Evolutionary conservation across 2,888 invertebrate genomes (phyloP).

Genomic region (Limnephilus rhombicus): DNA sequence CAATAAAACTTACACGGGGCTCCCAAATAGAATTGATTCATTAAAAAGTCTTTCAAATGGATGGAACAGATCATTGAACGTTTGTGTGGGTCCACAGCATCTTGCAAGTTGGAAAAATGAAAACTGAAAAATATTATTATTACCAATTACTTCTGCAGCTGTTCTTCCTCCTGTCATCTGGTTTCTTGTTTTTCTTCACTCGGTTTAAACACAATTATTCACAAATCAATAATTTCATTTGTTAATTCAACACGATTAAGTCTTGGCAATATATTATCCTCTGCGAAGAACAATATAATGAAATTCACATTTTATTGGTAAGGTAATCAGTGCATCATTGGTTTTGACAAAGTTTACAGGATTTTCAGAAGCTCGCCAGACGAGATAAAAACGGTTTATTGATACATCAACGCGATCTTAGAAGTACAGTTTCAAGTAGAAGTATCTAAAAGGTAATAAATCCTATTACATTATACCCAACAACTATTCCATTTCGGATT

Average conservation of each 20-base stretch:
- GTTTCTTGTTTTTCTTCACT: constrained; percentile 5
- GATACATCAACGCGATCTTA: not conserved
- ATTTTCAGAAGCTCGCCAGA: not conserved
- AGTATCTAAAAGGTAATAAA: not conserved
- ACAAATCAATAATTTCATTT: not conserved
- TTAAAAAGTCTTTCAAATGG: not conserved
- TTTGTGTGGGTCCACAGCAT: not conserved
- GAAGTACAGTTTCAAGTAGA: not conserved
- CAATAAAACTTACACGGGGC: not conserved
- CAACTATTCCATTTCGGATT: not conserved
- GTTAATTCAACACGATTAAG: not conserved
- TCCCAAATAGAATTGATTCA: not conserved
- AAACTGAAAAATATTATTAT: constrained; percentile 11
- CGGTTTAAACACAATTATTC: constrained; percentile 38
- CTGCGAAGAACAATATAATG: not conserved
- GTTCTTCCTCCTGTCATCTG: constrained; percentile 27
- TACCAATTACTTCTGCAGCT: constrained; percentile 22
- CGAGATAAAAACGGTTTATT: not conserved
- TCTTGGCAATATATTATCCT: not conserved
- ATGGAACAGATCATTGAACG: not conserved
- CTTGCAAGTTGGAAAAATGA: not conserved
- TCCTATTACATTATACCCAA: not conserved
- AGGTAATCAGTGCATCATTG: not conserved
- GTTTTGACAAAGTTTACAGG: not conserved
- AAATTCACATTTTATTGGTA: constrained; percentile 13